phyloP scores from a whole-genome alignment of 1,140 invertebrate species.

The Brachionus paranguensis region DNA sequence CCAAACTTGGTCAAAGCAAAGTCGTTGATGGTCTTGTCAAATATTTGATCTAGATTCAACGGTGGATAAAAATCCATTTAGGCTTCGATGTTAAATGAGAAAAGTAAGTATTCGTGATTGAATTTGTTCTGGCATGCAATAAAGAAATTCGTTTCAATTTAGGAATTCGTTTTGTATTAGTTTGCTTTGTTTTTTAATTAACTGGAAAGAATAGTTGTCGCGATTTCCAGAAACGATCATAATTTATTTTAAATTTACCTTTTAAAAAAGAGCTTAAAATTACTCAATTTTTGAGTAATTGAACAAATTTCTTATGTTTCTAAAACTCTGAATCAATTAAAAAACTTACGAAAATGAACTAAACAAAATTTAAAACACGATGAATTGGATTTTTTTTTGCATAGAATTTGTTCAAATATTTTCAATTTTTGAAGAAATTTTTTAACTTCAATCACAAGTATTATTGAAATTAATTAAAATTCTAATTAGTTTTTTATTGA shows the following conservation, averaged over 20 bases:
- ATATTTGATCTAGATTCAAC: slow-evolving; percentile 6
- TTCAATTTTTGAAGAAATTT: too few relatives aligned
- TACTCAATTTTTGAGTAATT: background rate
- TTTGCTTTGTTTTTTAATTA: slow-evolving; percentile 1
- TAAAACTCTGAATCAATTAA: background rate
- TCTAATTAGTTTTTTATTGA: too few relatives aligned
- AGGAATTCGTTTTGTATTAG: background rate
- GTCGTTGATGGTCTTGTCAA: background rate
- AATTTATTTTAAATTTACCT: slow-evolving; percentile 2
- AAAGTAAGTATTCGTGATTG: background rate
- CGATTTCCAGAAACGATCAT: background rate
- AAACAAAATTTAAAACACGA: background rate
- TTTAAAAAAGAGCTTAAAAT: background rate
- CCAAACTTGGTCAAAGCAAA: background rate
- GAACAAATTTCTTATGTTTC: background rate
- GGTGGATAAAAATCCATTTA: slow-evolving; percentile 30
- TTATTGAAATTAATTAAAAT: too few relatives aligned
- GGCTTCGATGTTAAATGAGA: background rate
- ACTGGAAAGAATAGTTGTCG: background rate
- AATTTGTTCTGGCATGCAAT: background rate
- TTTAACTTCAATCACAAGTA: too few relatives aligned
- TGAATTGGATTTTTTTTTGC: too few relatives aligned
- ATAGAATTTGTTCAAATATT: too few relatives aligned
- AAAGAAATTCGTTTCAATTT: background rate
- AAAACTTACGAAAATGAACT: background rate